Percentiles rank a stretch among this genome's conserved stretches.
phyloP scores from a whole-genome alignment of 2,113 vertebrate genomes.

The Calidris pugnax region DNA sequence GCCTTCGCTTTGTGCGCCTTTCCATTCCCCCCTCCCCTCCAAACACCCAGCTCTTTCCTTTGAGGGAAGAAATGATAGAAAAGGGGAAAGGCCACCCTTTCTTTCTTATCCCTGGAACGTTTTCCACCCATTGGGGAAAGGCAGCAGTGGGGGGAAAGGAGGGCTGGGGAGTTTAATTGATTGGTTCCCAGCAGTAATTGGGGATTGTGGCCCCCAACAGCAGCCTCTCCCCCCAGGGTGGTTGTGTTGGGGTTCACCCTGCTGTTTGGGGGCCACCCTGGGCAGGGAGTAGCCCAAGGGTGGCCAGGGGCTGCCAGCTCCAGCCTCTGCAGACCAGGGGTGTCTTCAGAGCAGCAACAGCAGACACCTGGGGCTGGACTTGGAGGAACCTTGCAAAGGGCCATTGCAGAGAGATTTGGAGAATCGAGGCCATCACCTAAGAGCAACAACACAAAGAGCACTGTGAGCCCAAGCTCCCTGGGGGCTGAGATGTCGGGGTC shows the following conservation, averaged over 20 bases:
- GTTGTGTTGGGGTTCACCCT: neutral
- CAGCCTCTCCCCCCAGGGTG: accelerated
- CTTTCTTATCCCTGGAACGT: neutral
- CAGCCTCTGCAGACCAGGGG: neutral
- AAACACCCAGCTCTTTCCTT: neutral
- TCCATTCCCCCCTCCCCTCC: neutral
- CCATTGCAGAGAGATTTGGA: neutral
- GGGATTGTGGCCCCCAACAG: accelerated
- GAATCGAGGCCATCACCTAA: accelerated
- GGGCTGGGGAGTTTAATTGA: accelerated
- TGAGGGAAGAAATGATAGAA: neutral
- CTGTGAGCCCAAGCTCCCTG: accelerated
- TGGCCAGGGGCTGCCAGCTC: neutral
- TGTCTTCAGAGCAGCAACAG: neutral
- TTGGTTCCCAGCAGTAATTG: neutral
- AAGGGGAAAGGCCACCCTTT: neutral
- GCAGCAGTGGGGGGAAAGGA: neutral
- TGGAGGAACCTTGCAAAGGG: accelerated
- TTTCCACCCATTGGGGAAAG: accelerated
- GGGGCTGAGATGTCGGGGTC: accelerated
- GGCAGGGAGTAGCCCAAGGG: neutral
- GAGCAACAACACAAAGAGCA: accelerated
- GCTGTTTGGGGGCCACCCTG: neutral
- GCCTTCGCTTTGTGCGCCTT: slow-evolving; percentile 20
- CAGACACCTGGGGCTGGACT: accelerated